Conservation (phyloP, 2,797 vertebrate species). For the Limnodromus scolopaceus region DNA sequence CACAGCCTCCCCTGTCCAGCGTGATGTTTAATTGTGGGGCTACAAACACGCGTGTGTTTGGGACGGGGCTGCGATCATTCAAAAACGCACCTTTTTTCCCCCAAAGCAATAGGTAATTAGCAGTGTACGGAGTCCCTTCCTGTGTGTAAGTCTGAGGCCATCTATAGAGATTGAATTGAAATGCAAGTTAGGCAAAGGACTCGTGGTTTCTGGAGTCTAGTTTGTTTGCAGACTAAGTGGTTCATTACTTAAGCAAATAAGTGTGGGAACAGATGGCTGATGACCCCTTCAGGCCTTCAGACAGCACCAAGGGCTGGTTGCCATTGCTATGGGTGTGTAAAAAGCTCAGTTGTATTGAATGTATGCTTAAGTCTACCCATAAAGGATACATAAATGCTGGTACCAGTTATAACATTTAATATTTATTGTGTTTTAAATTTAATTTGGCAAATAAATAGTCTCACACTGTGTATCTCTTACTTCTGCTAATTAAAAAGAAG, state of each 20-base stretch:
- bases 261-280: background rate
- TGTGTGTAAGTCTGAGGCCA: background rate
- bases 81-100: background rate
- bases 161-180: background rate
- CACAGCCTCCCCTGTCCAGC: rapidly evolving
- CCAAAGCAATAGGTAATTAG: background rate
- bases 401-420: background rate
- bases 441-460: background rate
- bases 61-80: background rate
- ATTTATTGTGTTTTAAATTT: background rate
- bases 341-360: background rate
- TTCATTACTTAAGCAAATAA: background rate
- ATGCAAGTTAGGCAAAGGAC: background rate
- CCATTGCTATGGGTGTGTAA: background rate
- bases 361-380: background rate
- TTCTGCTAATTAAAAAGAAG: background rate
- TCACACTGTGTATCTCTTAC: rapidly evolving
- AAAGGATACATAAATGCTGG: background rate
- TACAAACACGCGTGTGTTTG: background rate
- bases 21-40: background rate
- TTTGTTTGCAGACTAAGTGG: background rate
- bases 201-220: background rate
- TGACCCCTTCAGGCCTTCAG: background rate
- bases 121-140: background rate
- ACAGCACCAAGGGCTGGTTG: background rate